Base-by-base conservation (phyloP, 2,113 vertebrate genomes). In the Platysteira castanea region DNA sequence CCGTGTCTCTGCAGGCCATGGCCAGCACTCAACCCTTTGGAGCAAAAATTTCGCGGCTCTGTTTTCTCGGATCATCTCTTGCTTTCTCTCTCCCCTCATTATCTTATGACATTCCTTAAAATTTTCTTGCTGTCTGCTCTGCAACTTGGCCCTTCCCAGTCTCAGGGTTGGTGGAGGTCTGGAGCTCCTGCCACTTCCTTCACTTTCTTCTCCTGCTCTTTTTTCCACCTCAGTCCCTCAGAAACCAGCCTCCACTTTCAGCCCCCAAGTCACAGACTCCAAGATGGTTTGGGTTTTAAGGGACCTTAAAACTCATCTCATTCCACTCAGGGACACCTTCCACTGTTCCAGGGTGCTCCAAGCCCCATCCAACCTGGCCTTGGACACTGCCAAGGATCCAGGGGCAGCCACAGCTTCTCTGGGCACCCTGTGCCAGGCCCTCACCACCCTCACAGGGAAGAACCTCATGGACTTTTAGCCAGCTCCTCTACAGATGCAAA, bases 81-180 rank as follows among this genome's bases (percentile, higher is more conserved):
- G 6, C 10, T 65, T 47, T 31, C 30, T 33, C 15, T 41, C 26
- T 73, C 7, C 13, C 23, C 6, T 18, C 18, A 6, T 2, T 5
- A 11, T 52, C 46, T 56, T 24, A 9, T 12, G 1, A 10, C 30
- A 7, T 80, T 33, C 39, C 67, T 35, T 0, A 1, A 27, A 20
- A 28, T 86, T 39, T 50, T 56, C 28, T 2, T 39, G 21, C 27
- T 65, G 28, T 7, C 37, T 49, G 6, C n/a, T 27, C 9, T 44
- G 50, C 46, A 79, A 3, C 23, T 47, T 37, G 31, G 39, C 44
- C 46, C 26, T 77, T 70, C 9, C 44, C 39, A 17, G 8, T 15
- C 67, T 69, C 59, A 33, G 76, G 49, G 15, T 1, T 67, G 39
- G 3, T 53, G 56, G 16, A 71, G 16, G 7, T 42, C 46, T 74